Percentiles rank a stretch among this genome's conserved stretches.
Conservation (phyloP, 2,113 vertebrate species). For the Sebastes schlegelii region DNA sequence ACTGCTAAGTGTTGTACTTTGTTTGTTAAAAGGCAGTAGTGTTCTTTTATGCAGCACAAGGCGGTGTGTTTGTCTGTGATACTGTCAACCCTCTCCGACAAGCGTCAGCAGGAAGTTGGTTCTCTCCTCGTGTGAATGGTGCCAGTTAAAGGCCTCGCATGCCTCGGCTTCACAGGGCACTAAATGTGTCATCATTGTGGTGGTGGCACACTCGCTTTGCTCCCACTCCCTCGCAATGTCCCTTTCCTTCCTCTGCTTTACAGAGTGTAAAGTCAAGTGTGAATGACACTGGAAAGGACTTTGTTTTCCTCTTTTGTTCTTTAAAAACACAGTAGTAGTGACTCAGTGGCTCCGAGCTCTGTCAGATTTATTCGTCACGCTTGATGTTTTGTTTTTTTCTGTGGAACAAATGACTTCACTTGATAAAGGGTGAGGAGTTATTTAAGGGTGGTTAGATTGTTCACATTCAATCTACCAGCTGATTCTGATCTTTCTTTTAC, state of each 20-base stretch:
- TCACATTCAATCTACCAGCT: conserved; percentile 1
- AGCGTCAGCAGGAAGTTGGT: conserved; percentile 54
- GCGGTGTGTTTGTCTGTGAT: neutral
- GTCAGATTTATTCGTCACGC: conserved; percentile 26
- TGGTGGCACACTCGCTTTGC: conserved; percentile 48
- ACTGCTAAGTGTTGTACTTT: neutral
- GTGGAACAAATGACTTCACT: conserved; percentile 54
- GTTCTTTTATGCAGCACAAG: neutral
- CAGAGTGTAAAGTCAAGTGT: conserved; percentile 60
- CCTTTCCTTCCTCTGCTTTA: conserved; percentile 51
- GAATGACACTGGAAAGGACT: conserved; percentile 51
- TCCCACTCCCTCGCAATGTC: conserved; percentile 16
- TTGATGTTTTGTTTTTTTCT: conserved; percentile 9
- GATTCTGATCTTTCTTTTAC: neutral
- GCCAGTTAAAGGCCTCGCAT: conserved; percentile 58
- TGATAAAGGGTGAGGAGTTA: conserved; percentile 24
- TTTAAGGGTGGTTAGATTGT: conserved; percentile 8
- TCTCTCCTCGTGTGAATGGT: conserved; percentile 49
- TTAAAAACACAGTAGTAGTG: conserved; percentile 59
- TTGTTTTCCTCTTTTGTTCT: conserved; percentile 23
- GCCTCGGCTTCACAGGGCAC: conserved; percentile 59
- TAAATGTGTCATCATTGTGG: conserved; percentile 70
- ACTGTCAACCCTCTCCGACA: conserved; percentile 30
- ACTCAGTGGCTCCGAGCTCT: conserved; percentile 72
- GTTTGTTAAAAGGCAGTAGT: neutral